Percentiles rank a stretch among this genome's conserved stretches.
Evolutionary conservation across 2,888 invertebrate genomes (phyloP).

Genomic region (Drosophila acutilabella): DNA sequence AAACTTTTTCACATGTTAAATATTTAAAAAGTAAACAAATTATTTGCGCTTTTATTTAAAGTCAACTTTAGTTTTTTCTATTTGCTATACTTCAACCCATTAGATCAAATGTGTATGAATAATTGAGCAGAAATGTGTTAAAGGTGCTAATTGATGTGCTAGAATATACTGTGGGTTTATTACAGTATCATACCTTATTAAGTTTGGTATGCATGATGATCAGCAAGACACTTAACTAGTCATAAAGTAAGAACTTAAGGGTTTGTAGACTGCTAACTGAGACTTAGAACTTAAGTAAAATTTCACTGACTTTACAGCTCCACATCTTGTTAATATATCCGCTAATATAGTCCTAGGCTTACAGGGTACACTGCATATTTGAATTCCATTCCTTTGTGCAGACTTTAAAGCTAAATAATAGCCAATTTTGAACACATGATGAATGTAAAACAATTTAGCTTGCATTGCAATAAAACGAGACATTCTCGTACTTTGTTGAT

Average conservation of each 20-base stretch:
- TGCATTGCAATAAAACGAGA: constrained; percentile 7
- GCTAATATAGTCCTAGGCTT: not conserved
- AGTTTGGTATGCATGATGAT: too few relatives aligned
- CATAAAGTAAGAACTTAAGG: too few relatives aligned
- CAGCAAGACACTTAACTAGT: too few relatives aligned
- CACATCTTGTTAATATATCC: too few relatives aligned
- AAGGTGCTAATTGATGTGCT: not conserved
- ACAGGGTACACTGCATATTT: not conserved
- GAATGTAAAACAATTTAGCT: constrained; percentile 12
- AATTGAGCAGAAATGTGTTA: constrained; percentile 1
- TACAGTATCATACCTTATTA: too few relatives aligned
- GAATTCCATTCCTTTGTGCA: not conserved
- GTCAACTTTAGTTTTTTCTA: not conserved
- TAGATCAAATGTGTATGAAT: not conserved
- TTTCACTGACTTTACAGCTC: too few relatives aligned
- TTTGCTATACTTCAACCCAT: not conserved
- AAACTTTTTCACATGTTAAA: constrained; percentile 1
- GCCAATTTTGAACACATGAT: constrained; percentile 23
- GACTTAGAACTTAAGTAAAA: too few relatives aligned
- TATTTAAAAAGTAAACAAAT: constrained; percentile 2
- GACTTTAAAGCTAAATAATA: constrained; percentile 17
- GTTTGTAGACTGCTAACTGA: too few relatives aligned
- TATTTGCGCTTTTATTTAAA: not conserved
- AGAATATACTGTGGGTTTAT: not conserved
- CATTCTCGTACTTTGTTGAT: constrained; percentile 12